These are phyloP conservation scores for Rhopalosiphum padi DNA, from an alignment of 1,140 invertebrate genomes.

Conservation along the genomic window DNA sequence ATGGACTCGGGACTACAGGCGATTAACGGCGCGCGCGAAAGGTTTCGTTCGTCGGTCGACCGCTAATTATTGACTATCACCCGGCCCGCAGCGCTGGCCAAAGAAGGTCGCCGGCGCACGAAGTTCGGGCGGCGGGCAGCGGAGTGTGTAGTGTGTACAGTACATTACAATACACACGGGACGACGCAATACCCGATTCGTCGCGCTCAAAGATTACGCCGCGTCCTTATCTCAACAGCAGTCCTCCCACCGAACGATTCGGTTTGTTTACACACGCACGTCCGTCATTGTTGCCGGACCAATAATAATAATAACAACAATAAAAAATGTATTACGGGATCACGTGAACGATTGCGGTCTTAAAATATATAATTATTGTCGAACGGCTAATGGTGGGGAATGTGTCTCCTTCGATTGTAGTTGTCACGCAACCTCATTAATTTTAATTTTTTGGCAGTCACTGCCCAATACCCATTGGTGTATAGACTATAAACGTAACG, in stretches of 20 bases:
- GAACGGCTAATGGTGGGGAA: neutral
- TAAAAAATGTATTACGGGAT: neutral
- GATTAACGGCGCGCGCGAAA: neutral
- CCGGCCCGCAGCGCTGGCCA: neutral
- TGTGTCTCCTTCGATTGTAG: neutral
- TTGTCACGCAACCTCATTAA: neutral
- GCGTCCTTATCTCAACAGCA: neutral
- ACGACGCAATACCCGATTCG: conserved; percentile 4
- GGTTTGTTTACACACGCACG: neutral
- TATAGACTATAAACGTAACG: no score
- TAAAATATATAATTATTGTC: neutral
- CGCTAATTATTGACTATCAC: conserved; percentile 22
- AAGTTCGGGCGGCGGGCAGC: neutral
- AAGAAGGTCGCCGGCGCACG: neutral
- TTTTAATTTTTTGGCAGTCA: neutral
- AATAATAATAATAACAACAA: no score
- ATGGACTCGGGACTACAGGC: neutral
- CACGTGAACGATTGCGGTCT: neutral
- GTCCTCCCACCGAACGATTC: neutral
- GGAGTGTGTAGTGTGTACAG: neutral
- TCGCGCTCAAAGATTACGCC: neutral
- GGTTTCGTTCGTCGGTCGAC: neutral
- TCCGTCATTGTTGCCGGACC: neutral
- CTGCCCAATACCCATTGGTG: no score
- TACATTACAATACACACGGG: neutral